Evolutionary conservation across 2,797 vertebrate species (phyloP).

Genomic region (Halcyon smyrnensis): DNA sequence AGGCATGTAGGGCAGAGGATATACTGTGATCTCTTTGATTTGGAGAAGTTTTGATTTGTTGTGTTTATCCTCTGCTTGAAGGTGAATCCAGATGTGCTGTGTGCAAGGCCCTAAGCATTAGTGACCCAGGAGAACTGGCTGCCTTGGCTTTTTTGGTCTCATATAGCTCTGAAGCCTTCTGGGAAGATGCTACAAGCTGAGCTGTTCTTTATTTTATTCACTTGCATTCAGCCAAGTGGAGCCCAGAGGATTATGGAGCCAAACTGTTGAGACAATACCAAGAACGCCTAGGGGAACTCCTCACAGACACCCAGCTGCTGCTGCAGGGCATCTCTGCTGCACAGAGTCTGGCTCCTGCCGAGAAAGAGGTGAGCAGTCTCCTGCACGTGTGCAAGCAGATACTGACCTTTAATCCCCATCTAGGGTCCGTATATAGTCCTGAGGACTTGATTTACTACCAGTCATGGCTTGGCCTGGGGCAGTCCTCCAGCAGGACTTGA

Average conservation of each 20-base stretch:
- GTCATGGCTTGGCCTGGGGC: background rate
- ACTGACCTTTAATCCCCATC: background rate
- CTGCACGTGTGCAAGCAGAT: background rate
- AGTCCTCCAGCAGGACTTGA: background rate
- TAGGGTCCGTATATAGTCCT: background rate
- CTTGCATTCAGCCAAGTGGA: slow-evolving; percentile 43
- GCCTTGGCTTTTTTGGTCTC: background rate
- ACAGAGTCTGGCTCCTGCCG: slow-evolving; percentile 64
- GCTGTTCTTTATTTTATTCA: slow-evolving; percentile 12
- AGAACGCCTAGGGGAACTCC: slow-evolving; percentile 71
- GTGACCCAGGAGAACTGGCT: background rate
- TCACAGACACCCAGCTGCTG: slow-evolving; percentile 63
- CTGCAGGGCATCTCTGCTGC: slow-evolving; percentile 60
- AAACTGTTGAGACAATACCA: slow-evolving; percentile 74
- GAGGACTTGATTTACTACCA: background rate
- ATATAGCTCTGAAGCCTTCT: background rate
- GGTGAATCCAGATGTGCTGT: background rate
- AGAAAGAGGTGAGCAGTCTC: slow-evolving; percentile 74
- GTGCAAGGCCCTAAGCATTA: background rate
- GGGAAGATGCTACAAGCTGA: background rate
- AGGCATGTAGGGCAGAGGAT: background rate
- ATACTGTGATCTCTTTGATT: background rate
- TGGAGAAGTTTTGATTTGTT: background rate
- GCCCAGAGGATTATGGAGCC: slow-evolving; percentile 64
- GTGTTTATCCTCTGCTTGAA: background rate